Conservation (phyloP, 2,888 invertebrate genomes). For the Spilarctia lutea region DNA sequence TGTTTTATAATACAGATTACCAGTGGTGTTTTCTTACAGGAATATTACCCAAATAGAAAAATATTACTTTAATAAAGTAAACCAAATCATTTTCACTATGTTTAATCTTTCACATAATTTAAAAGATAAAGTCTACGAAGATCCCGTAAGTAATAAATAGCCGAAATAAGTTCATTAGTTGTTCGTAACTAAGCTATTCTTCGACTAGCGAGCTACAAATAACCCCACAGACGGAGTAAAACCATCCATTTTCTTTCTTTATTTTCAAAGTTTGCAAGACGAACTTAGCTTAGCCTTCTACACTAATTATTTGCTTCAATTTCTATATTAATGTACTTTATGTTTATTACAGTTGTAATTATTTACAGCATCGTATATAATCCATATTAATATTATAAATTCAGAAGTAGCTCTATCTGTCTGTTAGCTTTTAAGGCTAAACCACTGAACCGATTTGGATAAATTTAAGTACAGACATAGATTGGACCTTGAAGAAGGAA, state of each 20-base stretch:
- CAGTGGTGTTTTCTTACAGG: too few relatives aligned
- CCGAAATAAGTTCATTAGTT: constrained; percentile 30
- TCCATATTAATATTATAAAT: neutral
- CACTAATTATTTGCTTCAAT: constrained; percentile 22
- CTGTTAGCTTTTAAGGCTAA: neutral
- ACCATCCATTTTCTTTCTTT: constrained; percentile 25
- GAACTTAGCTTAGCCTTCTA: constrained; percentile 20
- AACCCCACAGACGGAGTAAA: constrained; percentile 20
- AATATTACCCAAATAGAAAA: neutral
- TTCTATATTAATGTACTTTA: neutral
- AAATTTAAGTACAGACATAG: too few relatives aligned
- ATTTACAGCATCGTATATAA: neutral
- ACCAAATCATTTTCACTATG: neutral
- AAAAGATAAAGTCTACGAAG: neutral
- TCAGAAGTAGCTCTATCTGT: too few relatives aligned
- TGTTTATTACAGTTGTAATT: neutral
- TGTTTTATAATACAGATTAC: too few relatives aligned
- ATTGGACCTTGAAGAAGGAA: too few relatives aligned
- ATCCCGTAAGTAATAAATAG: constrained; percentile 17
- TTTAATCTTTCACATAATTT: neutral
- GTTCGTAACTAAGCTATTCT: constrained; percentile 29
- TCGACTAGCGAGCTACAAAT: constrained; percentile 28
- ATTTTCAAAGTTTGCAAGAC: constrained; percentile 26
- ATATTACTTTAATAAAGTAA: neutral
- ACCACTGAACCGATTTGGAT: too few relatives aligned